These are phyloP conservation scores for Fragum sueziense DNA, from an alignment of 2,888 invertebrate genomes.

Conservation along the genomic window DNA sequence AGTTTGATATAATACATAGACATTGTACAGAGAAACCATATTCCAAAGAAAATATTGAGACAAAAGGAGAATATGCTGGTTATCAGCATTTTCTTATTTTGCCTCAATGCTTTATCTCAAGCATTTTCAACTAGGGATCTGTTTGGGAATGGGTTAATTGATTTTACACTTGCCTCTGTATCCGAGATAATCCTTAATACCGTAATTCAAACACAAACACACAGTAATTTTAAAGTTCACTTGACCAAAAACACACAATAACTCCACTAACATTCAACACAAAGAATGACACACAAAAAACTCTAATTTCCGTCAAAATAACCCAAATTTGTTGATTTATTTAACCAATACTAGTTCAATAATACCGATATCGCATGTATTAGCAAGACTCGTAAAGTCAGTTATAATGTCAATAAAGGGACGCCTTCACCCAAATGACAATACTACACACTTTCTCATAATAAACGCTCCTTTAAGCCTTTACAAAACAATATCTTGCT, in stretches of 20 bases:
- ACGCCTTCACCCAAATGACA: neutral
- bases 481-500: too few relatives aligned
- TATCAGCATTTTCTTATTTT: too few relatives aligned
- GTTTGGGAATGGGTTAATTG: neutral
- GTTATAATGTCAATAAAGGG: constrained; percentile 21
- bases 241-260: neutral
- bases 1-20: too few relatives aligned
- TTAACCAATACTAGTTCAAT: neutral
- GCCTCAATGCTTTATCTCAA: too few relatives aligned
- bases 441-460: too few relatives aligned
- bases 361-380: constrained; percentile 12
- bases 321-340: neutral
- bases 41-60: neutral
- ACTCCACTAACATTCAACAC: neutral
- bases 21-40: too few relatives aligned
- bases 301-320: neutral
- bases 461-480: too few relatives aligned
- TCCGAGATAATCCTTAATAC: neutral
- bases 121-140: neutral
- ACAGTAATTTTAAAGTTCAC: neutral
- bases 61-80: too few relatives aligned
- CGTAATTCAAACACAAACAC: too few relatives aligned
- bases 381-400: constrained; percentile 11
- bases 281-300: neutral
- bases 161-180: neutral